Conservation (phyloP, 2,113 vertebrate genomes). For the Gadus macrocephalus region DNA sequence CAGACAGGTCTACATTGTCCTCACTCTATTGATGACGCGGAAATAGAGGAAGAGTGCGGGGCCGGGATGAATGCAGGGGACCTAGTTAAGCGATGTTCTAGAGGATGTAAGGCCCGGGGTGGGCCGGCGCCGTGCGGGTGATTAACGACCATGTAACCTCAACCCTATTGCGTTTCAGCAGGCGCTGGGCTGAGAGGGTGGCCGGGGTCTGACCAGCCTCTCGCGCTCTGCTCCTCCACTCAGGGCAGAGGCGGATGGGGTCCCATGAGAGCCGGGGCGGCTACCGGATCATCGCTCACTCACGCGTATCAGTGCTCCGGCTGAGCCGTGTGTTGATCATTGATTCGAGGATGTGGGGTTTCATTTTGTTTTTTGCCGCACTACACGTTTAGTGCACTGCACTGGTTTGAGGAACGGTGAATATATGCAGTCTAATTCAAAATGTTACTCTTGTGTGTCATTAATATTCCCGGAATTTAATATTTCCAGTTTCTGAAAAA, state of each 20-base stretch:
- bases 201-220: constrained; percentile 25
- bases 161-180: constrained; percentile 35
- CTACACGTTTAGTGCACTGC: neutral
- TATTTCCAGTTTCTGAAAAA: too few relatives aligned
- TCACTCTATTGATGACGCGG: constrained; percentile 13
- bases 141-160: constrained; percentile 47
- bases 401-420: neutral
- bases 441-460: too few relatives aligned
- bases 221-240: neutral
- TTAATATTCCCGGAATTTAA: too few relatives aligned
- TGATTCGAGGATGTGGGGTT: neutral
- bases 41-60: constrained; percentile 2
- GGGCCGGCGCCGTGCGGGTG: constrained; percentile 13
- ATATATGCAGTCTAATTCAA: neutral
- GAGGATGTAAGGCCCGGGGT: constrained; percentile 11
- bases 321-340: neutral
- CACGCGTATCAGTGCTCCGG: neutral
- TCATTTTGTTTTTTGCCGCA: neutral
- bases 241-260: neutral
- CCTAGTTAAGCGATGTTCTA: constrained; percentile 16
- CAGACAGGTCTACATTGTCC: constrained; percentile 9
- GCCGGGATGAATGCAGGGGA: constrained; percentile 3
- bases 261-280: neutral
- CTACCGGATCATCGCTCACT: neutral
- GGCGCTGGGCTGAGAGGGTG: constrained; percentile 13